Evolutionary conservation across 1,140 invertebrate genomes (phyloP).

Genomic region (Lordiphosa clarofinis): DNA sequence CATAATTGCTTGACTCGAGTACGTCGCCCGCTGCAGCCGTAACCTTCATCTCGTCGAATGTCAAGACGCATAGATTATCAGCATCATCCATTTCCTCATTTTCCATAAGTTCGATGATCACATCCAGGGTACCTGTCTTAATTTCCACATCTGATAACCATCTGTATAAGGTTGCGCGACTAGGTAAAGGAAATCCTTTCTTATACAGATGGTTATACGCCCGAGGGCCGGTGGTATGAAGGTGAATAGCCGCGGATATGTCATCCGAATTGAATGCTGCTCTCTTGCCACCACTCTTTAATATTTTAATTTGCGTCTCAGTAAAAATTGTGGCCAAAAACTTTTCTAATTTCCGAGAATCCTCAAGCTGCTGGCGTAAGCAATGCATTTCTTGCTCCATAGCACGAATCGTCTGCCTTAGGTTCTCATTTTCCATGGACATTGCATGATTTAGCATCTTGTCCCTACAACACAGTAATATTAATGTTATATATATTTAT

Average conservation of each 20-base stretch:
- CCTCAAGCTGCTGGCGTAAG: constrained; percentile 4
- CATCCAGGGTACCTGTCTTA: constrained; percentile 11
- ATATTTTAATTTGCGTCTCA: too few relatives aligned
- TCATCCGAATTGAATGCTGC: too few relatives aligned
- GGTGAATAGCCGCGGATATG: too few relatives aligned
- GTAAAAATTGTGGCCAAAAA: background rate
- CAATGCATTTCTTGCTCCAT: background rate
- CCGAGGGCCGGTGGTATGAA: too few relatives aligned
- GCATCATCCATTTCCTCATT: too few relatives aligned
- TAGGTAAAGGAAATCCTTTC: constrained; percentile 33
- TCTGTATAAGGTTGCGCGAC: constrained; percentile 16
- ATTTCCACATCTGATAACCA: constrained; percentile 24
- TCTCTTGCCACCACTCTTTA: too few relatives aligned
- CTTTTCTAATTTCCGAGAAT: background rate
- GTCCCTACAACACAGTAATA: background rate
- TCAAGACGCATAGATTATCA: background rate
- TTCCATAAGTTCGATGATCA: too few relatives aligned
- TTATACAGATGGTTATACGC: background rate
- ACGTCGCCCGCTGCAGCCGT: too few relatives aligned
- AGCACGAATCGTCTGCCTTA: background rate
- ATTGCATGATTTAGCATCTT: too few relatives aligned
- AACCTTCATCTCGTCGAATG: too few relatives aligned
- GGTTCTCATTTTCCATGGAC: too few relatives aligned
- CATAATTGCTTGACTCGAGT: too few relatives aligned
- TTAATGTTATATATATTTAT: background rate